Percentiles rank a stretch among this genome's conserved stretches.
Evolutionary conservation across 1,140 invertebrate species (phyloP).

Genomic region (Drosophila murphyi): DNA sequence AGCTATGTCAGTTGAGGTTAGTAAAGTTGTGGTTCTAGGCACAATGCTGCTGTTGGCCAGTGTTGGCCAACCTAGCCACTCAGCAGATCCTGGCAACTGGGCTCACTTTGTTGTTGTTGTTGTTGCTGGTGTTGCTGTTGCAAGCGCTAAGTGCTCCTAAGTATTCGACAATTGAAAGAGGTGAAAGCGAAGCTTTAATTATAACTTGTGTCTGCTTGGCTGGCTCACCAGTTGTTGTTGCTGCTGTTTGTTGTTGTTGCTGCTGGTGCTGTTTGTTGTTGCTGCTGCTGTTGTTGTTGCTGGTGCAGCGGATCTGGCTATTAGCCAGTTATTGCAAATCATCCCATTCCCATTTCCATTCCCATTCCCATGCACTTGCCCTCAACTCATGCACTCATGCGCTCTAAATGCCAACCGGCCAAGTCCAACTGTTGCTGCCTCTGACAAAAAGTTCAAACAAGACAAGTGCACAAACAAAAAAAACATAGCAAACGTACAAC

Average conservation of each 20-base stretch:
- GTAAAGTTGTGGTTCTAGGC: too few species aligned
- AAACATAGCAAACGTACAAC: background rate
- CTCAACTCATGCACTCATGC: slow-evolving; percentile 11
- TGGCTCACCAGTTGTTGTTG: slow-evolving; percentile 23
- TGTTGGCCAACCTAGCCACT: background rate
- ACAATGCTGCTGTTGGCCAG: background rate
- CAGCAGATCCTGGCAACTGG: slow-evolving; percentile 9
- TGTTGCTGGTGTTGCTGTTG: slow-evolving; percentile 17
- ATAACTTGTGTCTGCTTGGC: slow-evolving; percentile 44
- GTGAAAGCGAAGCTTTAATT: slow-evolving; percentile 56
- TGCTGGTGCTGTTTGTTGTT: slow-evolving; percentile 5
- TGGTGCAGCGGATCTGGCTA: slow-evolving; percentile 40
- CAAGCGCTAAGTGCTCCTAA: slow-evolving; percentile 36
- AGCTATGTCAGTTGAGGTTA: too few species aligned
- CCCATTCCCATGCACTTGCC: slow-evolving; percentile 43
- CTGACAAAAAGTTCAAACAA: slow-evolving; percentile 42
- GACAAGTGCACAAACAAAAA: slow-evolving; percentile 5
- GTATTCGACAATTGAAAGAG: slow-evolving; percentile 50
- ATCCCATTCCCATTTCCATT: slow-evolving; percentile 32
- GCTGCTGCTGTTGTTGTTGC: background rate
- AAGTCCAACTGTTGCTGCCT: slow-evolving; percentile 12
- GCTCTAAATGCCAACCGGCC: slow-evolving; percentile 32
- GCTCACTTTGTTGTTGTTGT: slow-evolving; percentile 4
- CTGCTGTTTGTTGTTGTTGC: slow-evolving; percentile 2
- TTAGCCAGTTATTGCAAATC: slow-evolving; percentile 46